phyloP scores from a whole-genome alignment of 2,113 vertebrate genomes.

The Eidolon helvum region DNA sequence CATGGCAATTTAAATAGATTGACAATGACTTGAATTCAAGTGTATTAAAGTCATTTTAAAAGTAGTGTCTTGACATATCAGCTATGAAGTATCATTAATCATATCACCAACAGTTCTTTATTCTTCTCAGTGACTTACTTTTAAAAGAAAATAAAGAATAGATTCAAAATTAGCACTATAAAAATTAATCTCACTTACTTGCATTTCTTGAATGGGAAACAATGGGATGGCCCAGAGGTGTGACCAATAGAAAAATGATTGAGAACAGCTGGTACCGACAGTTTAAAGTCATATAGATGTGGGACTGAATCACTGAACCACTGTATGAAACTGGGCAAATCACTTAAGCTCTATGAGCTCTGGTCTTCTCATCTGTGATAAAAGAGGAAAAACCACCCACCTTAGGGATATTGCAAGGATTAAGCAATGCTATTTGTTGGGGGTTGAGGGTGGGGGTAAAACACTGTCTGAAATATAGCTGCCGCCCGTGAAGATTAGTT shows the following conservation, averaged over 20 bases:
- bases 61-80: background rate
- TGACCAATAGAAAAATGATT: slow-evolving; percentile 35
- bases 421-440: background rate
- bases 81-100: background rate
- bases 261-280: background rate
- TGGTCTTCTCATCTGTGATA: slow-evolving; percentile 39
- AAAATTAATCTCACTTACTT: slow-evolving; percentile 53
- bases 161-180: slow-evolving; percentile 26
- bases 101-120: background rate
- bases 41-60: background rate
- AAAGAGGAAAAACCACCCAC: slow-evolving; percentile 44
- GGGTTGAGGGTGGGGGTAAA: background rate
- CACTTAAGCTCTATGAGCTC: slow-evolving; percentile 25
- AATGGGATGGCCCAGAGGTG: background rate
- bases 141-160: slow-evolving; percentile 16
- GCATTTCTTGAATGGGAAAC: slow-evolving; percentile 39
- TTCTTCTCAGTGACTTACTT: background rate
- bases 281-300: background rate
- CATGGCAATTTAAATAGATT: background rate
- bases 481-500: background rate
- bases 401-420: slow-evolving; percentile 25
- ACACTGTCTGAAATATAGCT: background rate
- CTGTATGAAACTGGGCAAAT: slow-evolving; percentile 32
- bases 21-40: background rate
- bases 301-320: slow-evolving; percentile 32